Evolutionary conservation across 2,888 invertebrate species (phyloP), one percentile per base, ranked within the genome.

Genomic region (Torymus tubicola): DNA sequence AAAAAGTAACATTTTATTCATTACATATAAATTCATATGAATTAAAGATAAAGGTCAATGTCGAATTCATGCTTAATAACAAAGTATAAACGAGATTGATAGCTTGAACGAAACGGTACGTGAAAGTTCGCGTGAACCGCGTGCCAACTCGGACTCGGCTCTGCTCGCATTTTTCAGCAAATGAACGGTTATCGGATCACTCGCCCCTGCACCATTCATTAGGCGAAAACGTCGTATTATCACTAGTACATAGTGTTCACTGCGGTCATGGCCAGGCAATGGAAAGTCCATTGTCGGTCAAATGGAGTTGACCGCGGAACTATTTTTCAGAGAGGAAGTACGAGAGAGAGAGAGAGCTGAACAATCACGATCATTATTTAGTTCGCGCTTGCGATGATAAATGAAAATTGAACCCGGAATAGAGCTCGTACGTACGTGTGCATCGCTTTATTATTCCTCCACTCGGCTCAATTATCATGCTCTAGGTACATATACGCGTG

Each of bases 311-410:
- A 16, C 69, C 52, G 16, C 24, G 18, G 73, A 61, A 63, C 78
- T 76, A 77, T 84, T 81, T 82, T 83, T 80, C 77, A 79, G 42
- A 1, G 42, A 4, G 21, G 21, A 21, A 21, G 21, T 21, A 2
- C 21, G 21, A 21, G 21, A 21, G 42, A 8, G 42, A 4, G 42
- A 8, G 42, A 72, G 60, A n/a, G 72, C 74, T 73, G 63, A 81
- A 81, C 81, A 84, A 84, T 81, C 79, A 73, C 55, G 75, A 80
- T 79, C 79, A 78, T 83, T 78, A 82, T 82, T 83, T 84, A 65
- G 71, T 67, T 79, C 75, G 75, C 8, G 75, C 80, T 58, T 8
- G 42, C 83, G 70, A 78, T 83, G 84, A 85, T 84, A 82, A 82
- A 84, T 83, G 84, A 85, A 83, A 84, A 85, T 83, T 42, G 42